A percentile compares a stretch with the other conserved stretches of the same genome.
phyloP scores from a whole-genome alignment of 2,888 invertebrate genomes.

The Megaustenia siamemsis region DNA sequence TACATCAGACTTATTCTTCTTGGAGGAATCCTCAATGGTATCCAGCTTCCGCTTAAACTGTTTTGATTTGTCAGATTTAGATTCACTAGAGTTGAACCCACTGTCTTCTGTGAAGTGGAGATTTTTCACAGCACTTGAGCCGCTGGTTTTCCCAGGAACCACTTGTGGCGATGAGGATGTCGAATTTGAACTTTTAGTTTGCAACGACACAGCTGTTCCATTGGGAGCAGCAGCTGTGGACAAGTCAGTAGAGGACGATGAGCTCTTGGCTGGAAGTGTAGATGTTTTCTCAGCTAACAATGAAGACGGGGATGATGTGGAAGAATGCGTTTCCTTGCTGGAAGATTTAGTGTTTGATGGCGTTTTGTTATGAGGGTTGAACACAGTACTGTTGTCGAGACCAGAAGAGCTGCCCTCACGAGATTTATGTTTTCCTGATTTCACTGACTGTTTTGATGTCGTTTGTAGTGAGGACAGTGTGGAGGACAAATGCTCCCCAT shows the following conservation, averaged over 20 bases:
- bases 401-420: neutral
- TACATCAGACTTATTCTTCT: slow-evolving; percentile 27
- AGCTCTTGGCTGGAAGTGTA: neutral
- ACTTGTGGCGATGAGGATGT: neutral
- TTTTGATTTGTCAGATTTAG: slow-evolving; percentile 27
- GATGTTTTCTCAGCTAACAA: neutral
- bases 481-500: neutral
- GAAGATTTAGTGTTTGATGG: slow-evolving; percentile 20
- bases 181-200: neutral
- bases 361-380: slow-evolving; percentile 26
- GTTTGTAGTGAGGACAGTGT: slow-evolving; percentile 20
- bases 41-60: slow-evolving; percentile 28
- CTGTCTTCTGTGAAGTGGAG: neutral
- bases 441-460: neutral
- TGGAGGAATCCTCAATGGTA: slow-evolving; percentile 17
- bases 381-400: neutral
- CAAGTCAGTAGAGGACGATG: neutral
- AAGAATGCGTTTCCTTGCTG: slow-evolving; percentile 4
- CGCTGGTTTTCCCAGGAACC: neutral
- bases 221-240: neutral
- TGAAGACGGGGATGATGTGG: slow-evolving; percentile 12
- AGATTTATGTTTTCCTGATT: slow-evolving; percentile 26
- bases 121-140: slow-evolving; percentile 38
- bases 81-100: neutral
- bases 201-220: neutral